phyloP scores from a whole-genome alignment of 2,888 invertebrate genomes.

The Heliconius erato region DNA sequence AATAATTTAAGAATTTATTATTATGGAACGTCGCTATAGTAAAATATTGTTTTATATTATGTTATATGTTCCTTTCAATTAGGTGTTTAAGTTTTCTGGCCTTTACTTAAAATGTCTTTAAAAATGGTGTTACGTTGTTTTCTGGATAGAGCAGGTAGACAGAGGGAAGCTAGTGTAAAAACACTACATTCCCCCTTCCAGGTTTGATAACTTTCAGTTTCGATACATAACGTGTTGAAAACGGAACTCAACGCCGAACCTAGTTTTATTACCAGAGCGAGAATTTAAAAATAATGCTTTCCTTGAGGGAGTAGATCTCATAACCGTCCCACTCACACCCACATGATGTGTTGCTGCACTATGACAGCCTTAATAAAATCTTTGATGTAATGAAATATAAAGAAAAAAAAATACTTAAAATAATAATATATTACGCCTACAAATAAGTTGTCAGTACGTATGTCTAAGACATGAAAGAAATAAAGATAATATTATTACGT shows the following conservation, averaged over 20 bases:
- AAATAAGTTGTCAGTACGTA: not conserved
- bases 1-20: constrained; percentile 20
- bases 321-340: not conserved
- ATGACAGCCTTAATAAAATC: not conserved
- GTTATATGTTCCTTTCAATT: not conserved
- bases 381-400: not conserved
- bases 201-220: not conserved
- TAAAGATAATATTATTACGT: constrained; percentile 8
- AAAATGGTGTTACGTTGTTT: no score
- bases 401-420: not conserved
- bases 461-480: not conserved
- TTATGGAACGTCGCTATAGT: not conserved
- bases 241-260: no score
- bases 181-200: no score
- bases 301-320: no score
- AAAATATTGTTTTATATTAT: not conserved
- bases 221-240: not conserved
- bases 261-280: not conserved
- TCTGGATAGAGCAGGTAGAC: no score
- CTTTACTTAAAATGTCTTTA: not conserved
- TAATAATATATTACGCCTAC: not conserved
- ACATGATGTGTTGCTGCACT: no score
- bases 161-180: no score
- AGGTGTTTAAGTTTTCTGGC: not conserved
- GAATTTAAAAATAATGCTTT: not conserved